Base-by-base conservation (phyloP, 2,797 vertebrate genomes). In the Adelosebastes latens region DNA sequence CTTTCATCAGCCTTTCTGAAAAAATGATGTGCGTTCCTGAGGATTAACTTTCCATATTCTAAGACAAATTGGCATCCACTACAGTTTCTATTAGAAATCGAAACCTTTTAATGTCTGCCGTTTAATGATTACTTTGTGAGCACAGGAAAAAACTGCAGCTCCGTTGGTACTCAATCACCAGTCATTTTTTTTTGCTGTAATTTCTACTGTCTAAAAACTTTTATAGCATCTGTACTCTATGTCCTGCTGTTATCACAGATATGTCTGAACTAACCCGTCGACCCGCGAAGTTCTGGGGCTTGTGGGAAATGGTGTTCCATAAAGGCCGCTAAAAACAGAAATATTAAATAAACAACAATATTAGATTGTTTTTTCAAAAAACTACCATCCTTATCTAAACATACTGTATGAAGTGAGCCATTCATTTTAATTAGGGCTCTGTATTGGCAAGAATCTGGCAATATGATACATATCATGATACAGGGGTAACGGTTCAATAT, bases 401-500 rank as follows among this genome's bases (percentile, higher is more conserved):
- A 34, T 32, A 25, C 24, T 25, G 24, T 25, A 32, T 13, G 6
- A n/a, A 61, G 59, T 5, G 13, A 14, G 24, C 55, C 55, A 8
- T 61, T 61, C 20, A 32, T 61, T 34, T n/a, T 42, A 3, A 42
- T 42, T 16, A 39, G 1, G 13, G 36, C 2, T 16, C 0, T 42
- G 39, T 7, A 42, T 42, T 42, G 39, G 14, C 39, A 42, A 3
- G 14, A 0, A 42, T 42, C 39, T 42, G 39, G 14, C 39, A 42
- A 18, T 46, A 18, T 0, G 6, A 18, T 46, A 46, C 42, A 46
- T 46, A 46, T 46, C 16, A 46, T 16, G 42, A 46, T 46, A 46
- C 42, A 46, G 16, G 42, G 42, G 6, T 46, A 18, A 18, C 0
- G 16, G 8, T 18, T 46, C 0, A 46, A 1, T 46, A 46, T 18